These are phyloP conservation scores for Furnarius figulus DNA, from an alignment of 2,113 vertebrate genomes.

Conservation along the genomic window DNA sequence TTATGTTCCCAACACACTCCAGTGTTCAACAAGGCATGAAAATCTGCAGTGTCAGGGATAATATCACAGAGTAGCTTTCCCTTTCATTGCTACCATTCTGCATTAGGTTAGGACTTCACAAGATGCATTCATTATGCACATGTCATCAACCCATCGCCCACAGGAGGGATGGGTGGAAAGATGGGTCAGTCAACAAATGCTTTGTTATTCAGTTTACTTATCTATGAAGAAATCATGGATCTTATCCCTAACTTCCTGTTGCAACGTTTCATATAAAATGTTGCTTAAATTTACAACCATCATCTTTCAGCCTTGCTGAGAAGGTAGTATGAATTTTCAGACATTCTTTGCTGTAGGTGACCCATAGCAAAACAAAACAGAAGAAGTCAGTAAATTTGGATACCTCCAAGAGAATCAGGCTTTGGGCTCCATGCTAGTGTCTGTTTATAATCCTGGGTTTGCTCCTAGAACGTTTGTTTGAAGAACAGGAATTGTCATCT, in stretches of 20 bases:
- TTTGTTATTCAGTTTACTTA: neutral
- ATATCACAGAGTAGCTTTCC: neutral
- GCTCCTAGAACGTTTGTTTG: neutral
- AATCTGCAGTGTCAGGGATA: neutral
- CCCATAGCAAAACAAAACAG: neutral
- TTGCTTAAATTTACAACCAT: neutral
- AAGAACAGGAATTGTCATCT: neutral
- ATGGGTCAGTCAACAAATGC: neutral
- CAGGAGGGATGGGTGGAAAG: neutral
- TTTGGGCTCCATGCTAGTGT: neutral
- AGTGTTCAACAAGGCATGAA: neutral
- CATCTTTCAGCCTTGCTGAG: neutral
- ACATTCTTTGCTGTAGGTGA: neutral
- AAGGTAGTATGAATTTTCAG: neutral
- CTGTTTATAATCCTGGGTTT: neutral
- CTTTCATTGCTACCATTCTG: neutral
- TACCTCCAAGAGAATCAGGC: neutral
- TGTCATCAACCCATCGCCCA: accelerated
- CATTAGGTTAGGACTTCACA: neutral
- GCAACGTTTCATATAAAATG: neutral
- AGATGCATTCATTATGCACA: neutral
- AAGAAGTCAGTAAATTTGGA: neutral
- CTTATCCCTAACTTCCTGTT: neutral
- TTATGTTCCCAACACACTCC: neutral
- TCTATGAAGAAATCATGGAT: neutral